phyloP scores from a whole-genome alignment of 2,888 invertebrate genomes.

The Ochlodes sylvanus region DNA sequence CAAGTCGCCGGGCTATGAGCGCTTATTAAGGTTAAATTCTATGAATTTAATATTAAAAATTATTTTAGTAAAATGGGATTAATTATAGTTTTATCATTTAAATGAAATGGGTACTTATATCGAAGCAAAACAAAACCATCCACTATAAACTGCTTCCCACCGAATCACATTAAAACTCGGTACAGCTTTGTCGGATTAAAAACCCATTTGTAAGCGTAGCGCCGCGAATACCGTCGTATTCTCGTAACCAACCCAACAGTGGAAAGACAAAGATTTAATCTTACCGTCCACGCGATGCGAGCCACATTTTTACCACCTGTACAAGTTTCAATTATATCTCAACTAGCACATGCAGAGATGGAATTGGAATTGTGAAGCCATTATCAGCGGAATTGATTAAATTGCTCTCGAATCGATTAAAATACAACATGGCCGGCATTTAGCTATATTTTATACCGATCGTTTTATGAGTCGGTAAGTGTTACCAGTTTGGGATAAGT shows the following conservation, averaged over 20 bases:
- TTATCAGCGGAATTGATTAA: slow-evolving; percentile 55
- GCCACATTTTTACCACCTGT: slow-evolving; percentile 30
- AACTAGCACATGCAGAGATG: slow-evolving; percentile 24
- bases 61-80: too few species aligned
- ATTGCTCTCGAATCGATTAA: slow-evolving; percentile 41
- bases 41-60: too few species aligned
- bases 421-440: slow-evolving; percentile 20
- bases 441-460: slow-evolving; percentile 13
- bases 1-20: too few species aligned
- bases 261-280: slow-evolving; percentile 25
- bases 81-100: too few species aligned
- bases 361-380: slow-evolving; percentile 43
- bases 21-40: too few species aligned
- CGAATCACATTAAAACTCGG: background rate
- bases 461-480: background rate
- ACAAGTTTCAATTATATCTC: slow-evolving; percentile 33
- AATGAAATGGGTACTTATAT: background rate
- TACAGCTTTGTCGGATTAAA: slow-evolving; percentile 3
- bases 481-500: background rate
- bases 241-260: background rate
- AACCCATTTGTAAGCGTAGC: slow-evolving; percentile 1
- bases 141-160: background rate
- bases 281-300: slow-evolving; percentile 1
- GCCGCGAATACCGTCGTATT: background rate
- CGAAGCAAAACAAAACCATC: background rate